phyloP scores from a whole-genome alignment of 2,888 invertebrate species.

The Pemphredon lugubris region DNA sequence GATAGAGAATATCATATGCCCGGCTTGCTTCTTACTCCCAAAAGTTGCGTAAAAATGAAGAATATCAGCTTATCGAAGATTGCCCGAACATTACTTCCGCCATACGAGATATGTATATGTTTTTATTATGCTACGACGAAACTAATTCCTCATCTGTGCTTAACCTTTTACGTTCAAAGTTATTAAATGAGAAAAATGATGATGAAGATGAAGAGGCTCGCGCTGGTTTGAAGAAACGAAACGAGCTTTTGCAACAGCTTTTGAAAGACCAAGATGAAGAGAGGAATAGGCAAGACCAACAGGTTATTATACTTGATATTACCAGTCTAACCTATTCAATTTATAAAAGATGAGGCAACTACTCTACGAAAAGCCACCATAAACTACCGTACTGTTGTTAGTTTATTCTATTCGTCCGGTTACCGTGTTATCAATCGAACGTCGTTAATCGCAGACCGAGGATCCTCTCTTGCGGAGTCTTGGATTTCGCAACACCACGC shows the following conservation, averaged over 20 bases:
- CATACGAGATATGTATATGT: no score
- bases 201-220: slow-evolving; percentile 87
- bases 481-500: slow-evolving; percentile 82
- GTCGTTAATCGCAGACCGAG: slow-evolving; percentile 70
- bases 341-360: no score
- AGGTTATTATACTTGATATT: no score
- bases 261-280: slow-evolving; percentile 83
- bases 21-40: not conserved
- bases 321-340: no score
- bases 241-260: slow-evolving; percentile 84
- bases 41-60: not conserved
- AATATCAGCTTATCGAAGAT: not conserved
- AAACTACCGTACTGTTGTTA: no score
- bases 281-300: slow-evolving; percentile 76
- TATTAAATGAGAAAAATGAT: slow-evolving; percentile 91
- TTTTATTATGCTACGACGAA: no score
- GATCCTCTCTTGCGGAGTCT: slow-evolving; percentile 83
- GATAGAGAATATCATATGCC: no score
- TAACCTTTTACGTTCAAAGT: slow-evolving; percentile 80
- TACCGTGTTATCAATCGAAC: not conserved
- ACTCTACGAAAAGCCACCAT: no score
- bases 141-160: not conserved
- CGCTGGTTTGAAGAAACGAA: slow-evolving; percentile 84
- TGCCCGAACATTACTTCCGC: not conserved
- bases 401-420: no score